Percentiles rank a stretch among this genome's conserved stretches.
phyloP scores from a whole-genome alignment of 2,888 invertebrate genomes.

The Lordiphosa fenestrarum region DNA sequence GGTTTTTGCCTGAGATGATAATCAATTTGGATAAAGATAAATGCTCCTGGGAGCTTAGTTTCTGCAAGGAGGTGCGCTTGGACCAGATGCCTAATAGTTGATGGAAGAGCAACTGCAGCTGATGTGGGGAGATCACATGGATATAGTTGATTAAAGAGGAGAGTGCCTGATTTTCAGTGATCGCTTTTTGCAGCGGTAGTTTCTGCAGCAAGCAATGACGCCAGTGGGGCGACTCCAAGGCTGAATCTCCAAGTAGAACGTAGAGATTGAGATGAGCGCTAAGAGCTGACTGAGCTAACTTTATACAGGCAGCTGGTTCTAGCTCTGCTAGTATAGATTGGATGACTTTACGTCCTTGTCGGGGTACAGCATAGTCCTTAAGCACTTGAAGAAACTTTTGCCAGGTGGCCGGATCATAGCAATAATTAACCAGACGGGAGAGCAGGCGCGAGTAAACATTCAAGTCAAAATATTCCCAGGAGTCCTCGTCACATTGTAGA shows the following conservation, averaged over 20 bases:
- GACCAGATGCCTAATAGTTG: constrained; percentile 86
- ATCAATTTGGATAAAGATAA: constrained; percentile 86
- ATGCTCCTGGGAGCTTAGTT: constrained; percentile 86
- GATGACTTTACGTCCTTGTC: constrained; percentile 33
- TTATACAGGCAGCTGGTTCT: constrained; percentile 81
- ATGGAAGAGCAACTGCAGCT: constrained; percentile 81
- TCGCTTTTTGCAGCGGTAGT: constrained; percentile 83
- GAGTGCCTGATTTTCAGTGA: constrained; percentile 81
- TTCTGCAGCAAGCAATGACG: constrained; percentile 84
- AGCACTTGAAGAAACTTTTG: constrained; percentile 82
- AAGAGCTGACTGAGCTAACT: constrained; percentile 82
- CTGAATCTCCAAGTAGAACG: constrained; percentile 81
- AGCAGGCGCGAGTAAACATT: constrained; percentile 82
- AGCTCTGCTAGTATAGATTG: constrained; percentile 82
- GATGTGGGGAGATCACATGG: constrained; percentile 73
- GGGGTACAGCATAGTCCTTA: constrained; percentile 72
- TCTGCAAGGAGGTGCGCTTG: constrained; percentile 83
- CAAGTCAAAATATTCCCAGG: constrained; percentile 45
- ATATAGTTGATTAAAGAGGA: constrained; percentile 85
- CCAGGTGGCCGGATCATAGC: constrained; percentile 80
- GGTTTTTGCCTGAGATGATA: constrained; percentile 82
- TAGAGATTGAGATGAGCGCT: constrained; percentile 80
- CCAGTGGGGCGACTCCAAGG: constrained; percentile 84
- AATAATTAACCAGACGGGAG: constrained; percentile 84
- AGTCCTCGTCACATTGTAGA: constrained; percentile 65